Conservation (phyloP, 2,113 vertebrate species). For the Brienomyrus brachyistius region DNA sequence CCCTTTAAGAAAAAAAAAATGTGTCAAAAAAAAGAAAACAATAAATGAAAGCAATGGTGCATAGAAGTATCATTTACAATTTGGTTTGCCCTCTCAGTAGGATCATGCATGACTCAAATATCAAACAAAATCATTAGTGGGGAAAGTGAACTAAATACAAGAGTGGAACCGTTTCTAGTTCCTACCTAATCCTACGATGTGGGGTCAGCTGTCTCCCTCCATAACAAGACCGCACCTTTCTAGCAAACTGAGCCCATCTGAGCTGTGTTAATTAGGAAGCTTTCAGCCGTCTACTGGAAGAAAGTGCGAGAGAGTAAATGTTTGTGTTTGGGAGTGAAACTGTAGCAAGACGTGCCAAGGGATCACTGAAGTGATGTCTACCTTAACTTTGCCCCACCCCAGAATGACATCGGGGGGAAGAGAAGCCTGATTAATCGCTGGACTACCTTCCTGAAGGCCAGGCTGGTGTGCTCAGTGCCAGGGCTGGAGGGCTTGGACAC, state of each 20-base stretch:
- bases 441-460: conserved; percentile 80
- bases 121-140: neutral
- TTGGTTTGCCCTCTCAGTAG: neutral
- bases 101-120: neutral
- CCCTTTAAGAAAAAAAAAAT: neutral
- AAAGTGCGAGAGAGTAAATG: neutral
- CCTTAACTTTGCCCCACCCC: conserved; percentile 5
- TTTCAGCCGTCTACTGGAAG: neutral
- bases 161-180: neutral
- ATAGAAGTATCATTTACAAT: neutral
- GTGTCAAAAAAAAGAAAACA: neutral
- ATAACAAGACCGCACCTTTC: neutral
- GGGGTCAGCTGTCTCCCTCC: neutral
- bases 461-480: conserved; percentile 72
- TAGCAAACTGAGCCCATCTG: neutral
- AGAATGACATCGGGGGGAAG: conserved; percentile 76
- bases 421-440: conserved; percentile 79
- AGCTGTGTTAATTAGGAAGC: neutral
- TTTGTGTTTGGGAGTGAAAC: neutral
- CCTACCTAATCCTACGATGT: neutral
- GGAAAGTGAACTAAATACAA: neutral
- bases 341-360: neutral
- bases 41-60: neutral
- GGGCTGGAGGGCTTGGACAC: conserved; percentile 67
- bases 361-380: neutral